Base-by-base conservation (phyloP, 2,888 invertebrate genomes). In the Glaucopsyche alexis region DNA sequence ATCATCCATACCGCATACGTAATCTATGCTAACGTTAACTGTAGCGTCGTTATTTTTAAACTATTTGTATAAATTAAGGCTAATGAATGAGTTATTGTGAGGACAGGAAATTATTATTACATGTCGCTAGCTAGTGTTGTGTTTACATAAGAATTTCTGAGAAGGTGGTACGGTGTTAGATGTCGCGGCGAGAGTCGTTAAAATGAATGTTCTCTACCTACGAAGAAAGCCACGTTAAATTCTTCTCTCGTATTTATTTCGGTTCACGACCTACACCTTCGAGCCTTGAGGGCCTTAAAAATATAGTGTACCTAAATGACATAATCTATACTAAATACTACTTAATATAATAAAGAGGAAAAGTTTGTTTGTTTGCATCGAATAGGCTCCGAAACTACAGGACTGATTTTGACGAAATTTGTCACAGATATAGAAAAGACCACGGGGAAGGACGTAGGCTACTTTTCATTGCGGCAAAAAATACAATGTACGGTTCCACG, bases 21-120 rank as follows among this genome's bases (percentile, higher is more conserved):
- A 19, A 47, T 42, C 13, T 19, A 29, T 13, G 49, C 2, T 60
- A 19, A 1, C 0, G 60, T 29, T 38, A 42, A 19, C 67, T 45
- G 9, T 67, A 45, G 13, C 16, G 45, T 45, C 67, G 67, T 42
- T 45, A 42, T 42, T 67, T 67, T 16, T 87, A 85, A 87, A 88
- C 87, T 82, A 89, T 60, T 14, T 38, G 88, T 85, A 90, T 91
- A 89, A 91, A 91, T 92, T 91, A 90, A 89, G 89, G 89, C 84
- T 91, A 92, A 92, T 92, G 91, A 91, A 92, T 91, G 91, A 87
- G 86, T 89, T 90, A 90, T 91, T 91, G 90, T 85, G 83, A 83
- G 84, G 86, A 89, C 90, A 90, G 92, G 91, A 91, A 89, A 90
- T 90, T 88, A 87, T 91, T 91, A 91, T 89, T 90, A 86, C 86